Evolutionary conservation across 2,797 vertebrate species (phyloP).

Genomic region (Syndactyla subalaris): DNA sequence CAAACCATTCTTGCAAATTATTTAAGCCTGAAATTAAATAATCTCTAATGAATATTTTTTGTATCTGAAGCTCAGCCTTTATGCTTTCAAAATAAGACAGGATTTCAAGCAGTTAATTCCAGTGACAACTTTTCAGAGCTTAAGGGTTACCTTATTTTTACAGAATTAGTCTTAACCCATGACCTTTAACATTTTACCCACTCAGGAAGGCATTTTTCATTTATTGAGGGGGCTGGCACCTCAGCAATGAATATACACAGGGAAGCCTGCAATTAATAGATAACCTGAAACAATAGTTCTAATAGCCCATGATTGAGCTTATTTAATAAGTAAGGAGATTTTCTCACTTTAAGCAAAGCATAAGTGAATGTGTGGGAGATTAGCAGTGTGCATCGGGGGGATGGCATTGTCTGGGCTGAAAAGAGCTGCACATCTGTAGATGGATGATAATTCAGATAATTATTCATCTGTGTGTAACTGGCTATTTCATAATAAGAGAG

Average conservation of each 20-base stretch:
- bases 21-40: constrained; percentile 26
- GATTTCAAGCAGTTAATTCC: constrained; percentile 50
- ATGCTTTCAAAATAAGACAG: neutral
- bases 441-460: constrained; percentile 83
- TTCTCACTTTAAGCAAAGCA: constrained; percentile 85
- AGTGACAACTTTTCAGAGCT: constrained; percentile 23
- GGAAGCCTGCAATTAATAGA: constrained; percentile 81
- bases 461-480: constrained; percentile 73
- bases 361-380: constrained; percentile 80
- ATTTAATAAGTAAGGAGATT: constrained; percentile 79
- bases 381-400: constrained; percentile 73
- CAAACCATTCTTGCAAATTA: neutral
- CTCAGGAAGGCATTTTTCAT: constrained; percentile 23
- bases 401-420: constrained; percentile 78
- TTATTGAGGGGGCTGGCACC: constrained; percentile 23
- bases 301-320: constrained; percentile 81
- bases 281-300: constrained; percentile 86
- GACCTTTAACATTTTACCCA: constrained; percentile 65
- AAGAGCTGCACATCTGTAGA: constrained; percentile 79
- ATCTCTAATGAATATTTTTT: neutral
- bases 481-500: constrained; percentile 64
- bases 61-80: neutral
- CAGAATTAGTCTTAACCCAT: constrained; percentile 72
- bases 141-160: constrained; percentile 13
- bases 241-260: constrained; percentile 62